These are phyloP conservation scores for Siniperca undulata DNA, from an alignment of 2,797 vertebrate species.

Conservation along the genomic window DNA sequence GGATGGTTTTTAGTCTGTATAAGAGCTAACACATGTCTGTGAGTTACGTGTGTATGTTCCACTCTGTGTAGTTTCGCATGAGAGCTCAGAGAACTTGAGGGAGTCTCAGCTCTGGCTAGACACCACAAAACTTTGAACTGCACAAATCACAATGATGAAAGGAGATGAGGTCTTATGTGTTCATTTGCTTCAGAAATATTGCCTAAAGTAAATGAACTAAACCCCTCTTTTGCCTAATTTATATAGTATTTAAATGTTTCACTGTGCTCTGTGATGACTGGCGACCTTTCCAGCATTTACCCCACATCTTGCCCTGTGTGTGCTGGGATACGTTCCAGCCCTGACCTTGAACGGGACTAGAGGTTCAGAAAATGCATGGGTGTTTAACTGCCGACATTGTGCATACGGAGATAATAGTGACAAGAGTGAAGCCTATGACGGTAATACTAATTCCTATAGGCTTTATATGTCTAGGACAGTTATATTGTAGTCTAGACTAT, in stretches of 20 bases:
- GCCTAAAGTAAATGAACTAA: constrained; percentile 12
- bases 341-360: neutral
- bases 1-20: constrained; percentile 47
- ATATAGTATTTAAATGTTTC: constrained; percentile 7
- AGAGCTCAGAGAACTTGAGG: constrained; percentile 52
- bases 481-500: constrained; percentile 40
- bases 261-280: neutral
- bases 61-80: constrained; percentile 45
- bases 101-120: constrained; percentile 58
- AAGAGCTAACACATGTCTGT: constrained; percentile 75
- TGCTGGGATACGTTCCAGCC: neutral
- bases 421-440: neutral
- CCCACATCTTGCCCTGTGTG: neutral
- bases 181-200: constrained; percentile 39
- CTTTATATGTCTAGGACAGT: constrained; percentile 49
- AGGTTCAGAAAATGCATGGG: constrained; percentile 20
- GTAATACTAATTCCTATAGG: constrained; percentile 31
- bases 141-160: constrained; percentile 66
- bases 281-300: constrained; percentile 12
- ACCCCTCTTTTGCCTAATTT: constrained; percentile 36
- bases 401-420: constrained; percentile 2
- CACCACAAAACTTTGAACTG: constrained; percentile 66
- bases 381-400: neutral
- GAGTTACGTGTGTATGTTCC: constrained; percentile 43
- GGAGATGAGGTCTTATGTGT: constrained; percentile 58